Evolutionary conservation across 2,888 invertebrate species (phyloP), one percentile per base, ranked within the genome.

Genomic region (Drosophila kokeensis): DNA sequence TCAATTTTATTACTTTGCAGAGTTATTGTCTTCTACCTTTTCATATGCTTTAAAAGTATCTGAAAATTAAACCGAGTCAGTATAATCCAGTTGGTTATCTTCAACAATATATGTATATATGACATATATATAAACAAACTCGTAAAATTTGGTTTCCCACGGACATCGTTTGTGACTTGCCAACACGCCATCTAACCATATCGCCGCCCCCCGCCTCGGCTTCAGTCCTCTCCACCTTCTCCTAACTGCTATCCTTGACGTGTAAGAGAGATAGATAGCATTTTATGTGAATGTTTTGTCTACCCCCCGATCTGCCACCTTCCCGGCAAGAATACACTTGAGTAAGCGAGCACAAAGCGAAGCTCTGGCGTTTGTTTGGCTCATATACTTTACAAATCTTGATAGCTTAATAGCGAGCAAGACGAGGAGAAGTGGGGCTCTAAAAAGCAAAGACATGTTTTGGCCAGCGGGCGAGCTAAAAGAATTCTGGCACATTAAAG

Each of bases 361-460:
- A 65, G 55, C 71, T 62, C 59, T 68, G 67, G 71, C 74, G 83
- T 76, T 83, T 78, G 87, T 83, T 81, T 87, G 90, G 80, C 89
- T 89, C 91, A 89, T 90, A 90, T 88, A 91, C 89, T 91, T 90
- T 88, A 81, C 80, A 89, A 89, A 90, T 90, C 90, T 88, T 88
- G 91, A 91, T 91, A 88, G 81, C 82, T 89, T 89, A 89, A 89
- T 90, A 90, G 89, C 80, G 67, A 74, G 59, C 54, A 59, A 73
- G 69, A 57, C 52, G 61, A 57, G 36, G 45, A 60, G 57, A 24
- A 45, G 32, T 32, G n/a, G 13, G n/a, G 29, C 61, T 61, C 65
- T 62, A 71, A 82, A 86, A 66, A 81, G 90, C 82, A 86, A 82
- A 86, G 84, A 87, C 85, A 82, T 89, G 87, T 89, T 88, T 82